A percentile compares a stretch with the other conserved stretches of the same genome.
phyloP scores from a whole-genome alignment of 2,113 vertebrate species.

The Phalacrocorax pelagicus region DNA sequence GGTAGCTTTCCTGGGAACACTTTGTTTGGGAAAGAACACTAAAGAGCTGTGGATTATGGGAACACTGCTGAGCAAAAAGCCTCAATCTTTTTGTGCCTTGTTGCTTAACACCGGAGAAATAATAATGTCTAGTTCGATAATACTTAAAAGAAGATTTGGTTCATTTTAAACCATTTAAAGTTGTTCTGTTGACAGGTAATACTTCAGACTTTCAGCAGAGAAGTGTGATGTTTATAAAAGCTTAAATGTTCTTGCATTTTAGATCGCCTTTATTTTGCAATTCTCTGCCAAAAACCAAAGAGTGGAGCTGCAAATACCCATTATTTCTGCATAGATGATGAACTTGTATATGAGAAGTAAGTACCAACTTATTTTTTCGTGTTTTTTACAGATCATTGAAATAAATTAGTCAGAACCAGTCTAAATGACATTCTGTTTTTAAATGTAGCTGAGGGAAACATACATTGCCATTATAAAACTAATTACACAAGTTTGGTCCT shows the following conservation, averaged over 20 bases:
- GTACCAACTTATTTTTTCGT: constrained; percentile 36
- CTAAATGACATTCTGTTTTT: not conserved
- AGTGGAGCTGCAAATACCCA: constrained; percentile 86
- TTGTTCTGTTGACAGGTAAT: not conserved
- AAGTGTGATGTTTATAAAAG: not conserved
- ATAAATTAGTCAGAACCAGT: not conserved
- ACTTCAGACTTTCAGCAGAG: not conserved
- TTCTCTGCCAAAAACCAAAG: constrained; percentile 91
- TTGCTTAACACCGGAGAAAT: not conserved
- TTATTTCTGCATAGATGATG: constrained; percentile 96
- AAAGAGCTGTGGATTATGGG: not conserved
- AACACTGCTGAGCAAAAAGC: not conserved
- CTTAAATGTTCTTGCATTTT: constrained; percentile 65
- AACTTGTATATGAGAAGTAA: constrained; percentile 97
- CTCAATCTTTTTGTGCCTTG: not conserved
- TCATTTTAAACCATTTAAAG: not conserved
- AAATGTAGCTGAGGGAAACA: not conserved
- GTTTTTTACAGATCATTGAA: not conserved
- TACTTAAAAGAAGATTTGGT: not conserved
- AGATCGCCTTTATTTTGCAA: constrained; percentile 97
- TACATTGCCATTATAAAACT: not conserved
- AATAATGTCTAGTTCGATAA: not conserved
- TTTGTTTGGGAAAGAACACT: not conserved
- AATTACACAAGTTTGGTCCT: not conserved
- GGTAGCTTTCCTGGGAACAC: not conserved